Evolutionary conservation across 1,140 invertebrate species (phyloP).

Genomic region (Hycleus phaleratus): DNA sequence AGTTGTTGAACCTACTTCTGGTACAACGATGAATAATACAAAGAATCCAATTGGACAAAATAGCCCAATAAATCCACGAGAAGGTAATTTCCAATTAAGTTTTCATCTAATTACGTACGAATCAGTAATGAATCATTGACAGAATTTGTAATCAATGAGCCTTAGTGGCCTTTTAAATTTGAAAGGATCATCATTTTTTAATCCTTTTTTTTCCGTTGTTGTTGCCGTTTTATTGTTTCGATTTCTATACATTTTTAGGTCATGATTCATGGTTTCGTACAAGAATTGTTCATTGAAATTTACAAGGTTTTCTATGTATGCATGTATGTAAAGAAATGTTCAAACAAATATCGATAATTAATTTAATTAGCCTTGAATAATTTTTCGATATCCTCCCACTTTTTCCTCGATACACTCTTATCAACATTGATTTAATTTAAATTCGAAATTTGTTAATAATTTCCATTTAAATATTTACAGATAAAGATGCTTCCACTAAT

Average conservation of each 20-base stretch:
- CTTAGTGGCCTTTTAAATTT: not conserved
- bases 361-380: too few species aligned
- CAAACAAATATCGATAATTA: too few species aligned
- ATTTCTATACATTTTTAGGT: constrained; percentile 3
- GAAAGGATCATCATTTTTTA: too few species aligned
- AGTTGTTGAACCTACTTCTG: constrained; percentile 41
- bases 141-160: not conserved
- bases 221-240: too few species aligned
- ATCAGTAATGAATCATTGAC: not conserved
- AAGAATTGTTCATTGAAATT: not conserved
- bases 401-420: too few species aligned
- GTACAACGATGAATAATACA: constrained; percentile 30
- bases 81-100: constrained; percentile 26
- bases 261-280: constrained; percentile 9
- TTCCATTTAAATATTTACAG: constrained; percentile 1
- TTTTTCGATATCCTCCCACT: too few species aligned
- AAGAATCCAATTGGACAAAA: constrained; percentile 26
- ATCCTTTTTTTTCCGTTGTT: too few species aligned
- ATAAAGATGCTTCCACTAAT: constrained; percentile 2
- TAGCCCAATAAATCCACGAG: constrained; percentile 26
- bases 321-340: too few species aligned
- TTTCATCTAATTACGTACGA: not conserved
- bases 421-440: too few species aligned
- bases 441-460: not conserved
- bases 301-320: too few species aligned